A percentile compares a stretch with the other conserved stretches of the same genome.
These are phyloP conservation scores for Lampris megalopsis DNA, from an alignment of 2,113 vertebrate genomes.

Conservation along the genomic window DNA sequence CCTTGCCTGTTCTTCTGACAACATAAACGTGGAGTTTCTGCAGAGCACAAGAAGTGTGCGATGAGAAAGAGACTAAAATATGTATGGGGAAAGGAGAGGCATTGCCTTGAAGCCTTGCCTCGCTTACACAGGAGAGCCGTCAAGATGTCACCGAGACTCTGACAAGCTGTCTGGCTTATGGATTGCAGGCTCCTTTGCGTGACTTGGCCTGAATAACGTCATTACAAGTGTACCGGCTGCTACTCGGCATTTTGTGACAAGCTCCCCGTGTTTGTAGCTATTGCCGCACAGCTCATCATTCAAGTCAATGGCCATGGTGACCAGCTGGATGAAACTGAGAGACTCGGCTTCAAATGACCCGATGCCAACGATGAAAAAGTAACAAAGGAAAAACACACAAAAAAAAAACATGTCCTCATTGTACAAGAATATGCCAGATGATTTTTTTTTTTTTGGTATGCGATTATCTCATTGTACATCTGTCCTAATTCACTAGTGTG, in stretches of 20 bases:
- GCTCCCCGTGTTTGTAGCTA: not conserved
- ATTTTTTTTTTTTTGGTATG: no score
- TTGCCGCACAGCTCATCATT: not conserved
- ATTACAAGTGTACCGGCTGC: not conserved
- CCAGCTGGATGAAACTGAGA: no score
- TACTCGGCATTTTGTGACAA: slow-evolving; percentile 3
- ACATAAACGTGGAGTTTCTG: not conserved
- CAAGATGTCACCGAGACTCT: not conserved
- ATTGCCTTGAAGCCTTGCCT: not conserved
- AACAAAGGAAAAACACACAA: no score
- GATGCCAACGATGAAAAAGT: no score
- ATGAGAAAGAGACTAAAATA: slow-evolving; percentile 3
- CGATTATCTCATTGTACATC: no score
- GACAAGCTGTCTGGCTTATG: slow-evolving; percentile 11
- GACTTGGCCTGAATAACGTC: not conserved
- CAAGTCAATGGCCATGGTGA: no score
- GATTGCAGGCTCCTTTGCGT: not conserved
- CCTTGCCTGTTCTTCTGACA: slow-evolving; percentile 14
- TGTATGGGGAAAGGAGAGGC: slow-evolving; percentile 7
- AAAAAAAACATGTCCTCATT: no score
- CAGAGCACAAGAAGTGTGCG: not conserved
- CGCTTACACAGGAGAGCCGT: not conserved
- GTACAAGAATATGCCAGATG: no score
- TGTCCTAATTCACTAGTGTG: no score
- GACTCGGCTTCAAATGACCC: no score